Percentiles rank a stretch among this genome's conserved stretches.
These are phyloP conservation scores for Ostrea edulis DNA, from an alignment of 1,140 invertebrate genomes.

Conservation along the genomic window DNA sequence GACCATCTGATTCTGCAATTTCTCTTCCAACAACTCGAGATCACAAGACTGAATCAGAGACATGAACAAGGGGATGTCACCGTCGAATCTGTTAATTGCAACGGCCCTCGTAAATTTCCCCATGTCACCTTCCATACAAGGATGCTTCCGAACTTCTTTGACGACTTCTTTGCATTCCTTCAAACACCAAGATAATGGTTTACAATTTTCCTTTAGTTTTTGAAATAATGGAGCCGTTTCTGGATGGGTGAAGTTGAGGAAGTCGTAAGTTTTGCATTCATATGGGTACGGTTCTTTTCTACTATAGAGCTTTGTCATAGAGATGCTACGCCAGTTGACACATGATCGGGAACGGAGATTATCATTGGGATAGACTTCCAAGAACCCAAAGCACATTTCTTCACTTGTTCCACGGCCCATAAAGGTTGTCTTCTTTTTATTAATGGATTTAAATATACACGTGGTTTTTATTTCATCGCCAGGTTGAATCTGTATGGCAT, in stretches of 20 bases:
- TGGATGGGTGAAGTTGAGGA: background rate
- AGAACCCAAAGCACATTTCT: constrained; percentile 66
- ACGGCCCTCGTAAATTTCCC: background rate
- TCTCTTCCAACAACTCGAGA: background rate
- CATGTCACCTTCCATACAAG: constrained; percentile 51
- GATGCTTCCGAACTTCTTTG: constrained; percentile 35
- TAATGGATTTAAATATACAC: constrained; percentile 55
- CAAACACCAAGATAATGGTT: constrained; percentile 41
- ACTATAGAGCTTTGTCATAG: background rate
- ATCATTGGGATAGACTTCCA: constrained; percentile 51
- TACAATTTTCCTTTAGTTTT: constrained; percentile 39
- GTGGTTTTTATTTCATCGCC: constrained; percentile 60
- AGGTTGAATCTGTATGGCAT: constrained; percentile 51
- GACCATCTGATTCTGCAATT: background rate
- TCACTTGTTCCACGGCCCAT: constrained; percentile 57
- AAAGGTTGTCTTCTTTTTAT: constrained; percentile 44
- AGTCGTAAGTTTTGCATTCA: background rate
- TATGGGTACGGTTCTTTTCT: background rate
- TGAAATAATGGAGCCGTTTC: background rate
- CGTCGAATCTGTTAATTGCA: background rate
- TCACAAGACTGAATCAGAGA: background rate
- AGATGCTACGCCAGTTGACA: constrained; percentile 34
- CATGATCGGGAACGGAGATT: constrained; percentile 44
- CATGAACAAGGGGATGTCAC: background rate
- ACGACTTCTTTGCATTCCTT: constrained; percentile 46